phyloP scores from a whole-genome alignment of 2,797 vertebrate genomes.

The Mallotus villosus region DNA sequence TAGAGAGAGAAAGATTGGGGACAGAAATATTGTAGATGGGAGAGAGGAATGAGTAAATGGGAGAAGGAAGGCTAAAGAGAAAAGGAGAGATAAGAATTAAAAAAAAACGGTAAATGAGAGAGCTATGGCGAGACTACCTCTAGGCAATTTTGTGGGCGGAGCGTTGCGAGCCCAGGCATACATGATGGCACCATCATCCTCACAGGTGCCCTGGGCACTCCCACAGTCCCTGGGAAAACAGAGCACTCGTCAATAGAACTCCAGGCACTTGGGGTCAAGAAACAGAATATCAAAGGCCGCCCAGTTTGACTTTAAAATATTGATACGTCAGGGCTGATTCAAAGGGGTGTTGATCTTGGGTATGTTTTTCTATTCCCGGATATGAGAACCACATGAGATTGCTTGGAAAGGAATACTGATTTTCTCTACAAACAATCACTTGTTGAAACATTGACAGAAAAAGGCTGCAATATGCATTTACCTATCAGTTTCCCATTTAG shows the following conservation, averaged over 20 bases:
- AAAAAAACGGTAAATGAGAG: too few species aligned
- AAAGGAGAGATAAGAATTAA: neutral
- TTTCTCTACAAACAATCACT: too few species aligned
- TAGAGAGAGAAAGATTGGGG: neutral
- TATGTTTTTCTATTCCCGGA: too few species aligned
- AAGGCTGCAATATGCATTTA: neutral
- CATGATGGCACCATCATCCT: conserved; percentile 87
- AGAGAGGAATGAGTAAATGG: neutral
- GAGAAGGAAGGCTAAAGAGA: neutral
- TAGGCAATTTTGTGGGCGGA: conserved; percentile 88
- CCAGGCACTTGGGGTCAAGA: neutral
- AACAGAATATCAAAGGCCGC: neutral
- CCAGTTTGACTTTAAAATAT: neutral
- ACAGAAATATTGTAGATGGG: neutral
- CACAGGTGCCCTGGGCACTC: conserved; percentile 82
- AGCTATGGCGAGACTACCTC: conserved; percentile 74
- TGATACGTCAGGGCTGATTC: neutral
- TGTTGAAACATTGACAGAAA: neutral
- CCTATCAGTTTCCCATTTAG: neutral
- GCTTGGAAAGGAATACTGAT: too few species aligned
- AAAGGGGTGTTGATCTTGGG: too few species aligned
- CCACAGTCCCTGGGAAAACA: conserved; percentile 87
- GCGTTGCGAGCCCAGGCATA: conserved; percentile 97
- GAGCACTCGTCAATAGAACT: neutral
- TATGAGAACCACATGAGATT: too few species aligned